These are phyloP conservation scores for Pardosa pseudoannulata DNA, from an alignment of 2,888 invertebrate genomes.

Conservation along the genomic window DNA sequence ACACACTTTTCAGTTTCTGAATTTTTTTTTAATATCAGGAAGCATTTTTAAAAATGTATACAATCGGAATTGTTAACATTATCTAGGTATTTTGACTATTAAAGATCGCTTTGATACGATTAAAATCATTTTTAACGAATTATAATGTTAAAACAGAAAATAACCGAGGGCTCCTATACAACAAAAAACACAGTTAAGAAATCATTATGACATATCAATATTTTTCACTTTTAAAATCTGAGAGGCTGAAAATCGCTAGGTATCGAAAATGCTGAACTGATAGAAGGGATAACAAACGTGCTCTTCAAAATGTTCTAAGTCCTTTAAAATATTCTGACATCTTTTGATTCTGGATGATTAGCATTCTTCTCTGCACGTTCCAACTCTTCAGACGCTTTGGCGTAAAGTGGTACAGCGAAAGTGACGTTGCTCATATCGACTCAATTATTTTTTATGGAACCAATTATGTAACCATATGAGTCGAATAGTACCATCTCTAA, in stretches of 20 bases:
- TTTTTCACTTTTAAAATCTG: not conserved
- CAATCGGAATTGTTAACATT: no score
- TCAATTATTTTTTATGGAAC: no score
- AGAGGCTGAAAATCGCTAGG: not conserved
- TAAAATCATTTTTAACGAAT: no score
- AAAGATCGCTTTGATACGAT: no score
- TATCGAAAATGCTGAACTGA: constrained; percentile 5
- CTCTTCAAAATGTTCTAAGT: not conserved
- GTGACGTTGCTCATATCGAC: not conserved
- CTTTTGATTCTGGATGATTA: not conserved
- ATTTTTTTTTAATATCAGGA: no score
- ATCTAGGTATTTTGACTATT: no score
- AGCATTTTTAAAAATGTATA: no score
- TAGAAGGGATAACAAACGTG: not conserved
- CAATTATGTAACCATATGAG: no score
- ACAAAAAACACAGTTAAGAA: not conserved
- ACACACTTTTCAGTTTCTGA: no score
- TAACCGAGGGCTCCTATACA: no score
- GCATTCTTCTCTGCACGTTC: constrained; percentile 25
- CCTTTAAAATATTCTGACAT: constrained; percentile 8
- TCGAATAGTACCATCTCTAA: no score
- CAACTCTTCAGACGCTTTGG: not conserved
- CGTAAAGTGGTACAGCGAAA: not conserved
- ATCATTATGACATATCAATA: not conserved
- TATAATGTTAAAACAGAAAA: no score